Base-by-base conservation (phyloP, 2,797 vertebrate species). In the Lophotriccus pileatus region DNA sequence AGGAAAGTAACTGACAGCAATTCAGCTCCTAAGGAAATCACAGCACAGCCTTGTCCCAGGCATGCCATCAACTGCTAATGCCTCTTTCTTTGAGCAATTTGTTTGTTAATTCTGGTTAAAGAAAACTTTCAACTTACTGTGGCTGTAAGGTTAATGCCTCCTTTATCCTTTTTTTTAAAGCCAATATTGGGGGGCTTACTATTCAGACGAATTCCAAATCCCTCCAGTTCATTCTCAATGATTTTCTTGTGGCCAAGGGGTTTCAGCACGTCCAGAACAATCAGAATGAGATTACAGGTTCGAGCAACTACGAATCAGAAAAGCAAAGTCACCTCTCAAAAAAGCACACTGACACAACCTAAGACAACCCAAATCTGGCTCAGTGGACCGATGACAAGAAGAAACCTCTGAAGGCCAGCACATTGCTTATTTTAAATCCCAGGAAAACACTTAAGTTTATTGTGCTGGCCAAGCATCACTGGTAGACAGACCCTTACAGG, bases 101-200 rank as follows among this genome's bases (percentile, higher is more conserved):
- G n/a, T 2, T 28, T 55, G 52, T 43, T 49, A 60, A 58, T 62
- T 52, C 67, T 49, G 22, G 11, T 91, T 95, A 63, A 77, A 88
- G 63, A 77, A 81, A 93, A 62, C 30, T 81, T 92, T 55, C 84
- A 87, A 95, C 98, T 97, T 96, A 99, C 99, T 43, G 99, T 99
- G 50, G 98, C 98, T 16, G 99, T 99, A 88, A 99, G 99, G 97
- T 99, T 99, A 97, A 99, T 99, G 97, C 99, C 99, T 83, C 99
- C 99, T 97, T 99, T 99, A 98, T 99, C 99, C 98, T 99, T 99
- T 97, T 98, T 99, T 98, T 99, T 99, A 98, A 98, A 99, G 96
- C 99, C 99, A 22, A 99, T 99, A 97, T 99, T 99, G 92, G 99
- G 99, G 10, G 99, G 99, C 78, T 99, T 98, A 96, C 99, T 99